Percentiles rank a stretch among this genome's conserved stretches.
Conservation (phyloP, 1,140 invertebrate genomes). For the Drosophila lini region DNA sequence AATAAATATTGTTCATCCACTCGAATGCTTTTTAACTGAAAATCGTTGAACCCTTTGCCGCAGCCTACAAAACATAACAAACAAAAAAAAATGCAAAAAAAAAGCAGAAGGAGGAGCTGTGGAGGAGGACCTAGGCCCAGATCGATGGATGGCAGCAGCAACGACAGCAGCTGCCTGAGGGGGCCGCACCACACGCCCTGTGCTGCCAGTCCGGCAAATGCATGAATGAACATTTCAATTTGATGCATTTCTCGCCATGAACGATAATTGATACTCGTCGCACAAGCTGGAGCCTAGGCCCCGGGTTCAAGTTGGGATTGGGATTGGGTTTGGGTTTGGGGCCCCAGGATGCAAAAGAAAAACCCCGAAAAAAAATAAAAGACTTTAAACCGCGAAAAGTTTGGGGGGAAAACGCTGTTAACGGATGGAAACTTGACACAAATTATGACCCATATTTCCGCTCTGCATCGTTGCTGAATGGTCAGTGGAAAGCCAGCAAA, state of each 20-base stretch:
- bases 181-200: slow-evolving; percentile 3
- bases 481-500: slow-evolving; percentile 3
- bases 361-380: background rate
- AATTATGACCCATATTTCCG: slow-evolving; percentile 1
- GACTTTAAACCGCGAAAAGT: slow-evolving; percentile 12
- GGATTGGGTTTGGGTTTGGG: background rate
- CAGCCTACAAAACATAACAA: slow-evolving; percentile 41
- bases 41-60: slow-evolving; percentile 77
- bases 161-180: slow-evolving; percentile 21
- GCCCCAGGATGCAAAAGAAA: background rate
- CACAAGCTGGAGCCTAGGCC: slow-evolving; percentile 15
- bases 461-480: background rate
- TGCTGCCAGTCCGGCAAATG: slow-evolving; percentile 43
- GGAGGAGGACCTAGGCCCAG: slow-evolving; percentile 23
- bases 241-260: slow-evolving; percentile 57
- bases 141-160: slow-evolving; percentile 45
- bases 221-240: slow-evolving; percentile 63
- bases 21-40: slow-evolving; percentile 80
- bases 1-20: slow-evolving; percentile 82
- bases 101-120: background rate
- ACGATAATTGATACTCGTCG: slow-evolving; percentile 50
- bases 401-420: background rate
- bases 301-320: background rate
- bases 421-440: slow-evolving; percentile 26
- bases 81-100: slow-evolving; percentile 1